A percentile compares a stretch with the other conserved stretches of the same genome.
phyloP scores from a whole-genome alignment of 92 coral and sea anemone species.

The Actinostola sp. region DNA sequence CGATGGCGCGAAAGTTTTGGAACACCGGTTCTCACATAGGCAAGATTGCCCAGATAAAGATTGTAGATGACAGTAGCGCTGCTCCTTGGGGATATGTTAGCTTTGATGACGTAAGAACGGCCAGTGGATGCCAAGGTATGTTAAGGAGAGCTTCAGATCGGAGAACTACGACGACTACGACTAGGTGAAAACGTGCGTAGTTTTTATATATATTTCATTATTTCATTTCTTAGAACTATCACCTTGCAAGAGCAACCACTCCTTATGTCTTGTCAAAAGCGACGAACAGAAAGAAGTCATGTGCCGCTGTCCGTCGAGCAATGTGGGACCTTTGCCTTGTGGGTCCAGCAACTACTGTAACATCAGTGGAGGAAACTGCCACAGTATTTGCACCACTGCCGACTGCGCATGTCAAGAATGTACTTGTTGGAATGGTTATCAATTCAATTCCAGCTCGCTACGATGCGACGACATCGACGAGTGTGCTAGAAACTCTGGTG shows the following conservation, averaged over 20 bases:
- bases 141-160: neutral
- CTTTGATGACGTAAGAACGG: conserved; percentile 52
- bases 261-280: conserved; percentile 17
- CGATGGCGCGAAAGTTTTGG: conserved; percentile 38
- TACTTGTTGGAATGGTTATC: conserved; percentile 71
- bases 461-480: conserved; percentile 69
- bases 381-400: conserved; percentile 32
- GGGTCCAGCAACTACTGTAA: conserved; percentile 10
- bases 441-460: conserved; percentile 50
- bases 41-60: conserved; percentile 37
- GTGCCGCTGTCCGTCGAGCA: conserved; percentile 23
- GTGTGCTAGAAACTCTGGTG: conserved; percentile 61
- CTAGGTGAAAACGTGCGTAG: neutral
- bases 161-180: neutral
- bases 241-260: conserved; percentile 30
- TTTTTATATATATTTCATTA: neutral
- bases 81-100: conserved; percentile 47
- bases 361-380: conserved; percentile 51
- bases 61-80: conserved; percentile 42
- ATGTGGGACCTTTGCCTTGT: conserved; percentile 4
- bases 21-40: conserved; percentile 23
- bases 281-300: neutral
- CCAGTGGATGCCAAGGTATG: conserved; percentile 54
- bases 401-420: conserved; percentile 68
- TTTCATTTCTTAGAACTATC: conserved; percentile 20